phyloP scores from a whole-genome alignment of 2,888 invertebrate species.

The Cheilosia soror region DNA sequence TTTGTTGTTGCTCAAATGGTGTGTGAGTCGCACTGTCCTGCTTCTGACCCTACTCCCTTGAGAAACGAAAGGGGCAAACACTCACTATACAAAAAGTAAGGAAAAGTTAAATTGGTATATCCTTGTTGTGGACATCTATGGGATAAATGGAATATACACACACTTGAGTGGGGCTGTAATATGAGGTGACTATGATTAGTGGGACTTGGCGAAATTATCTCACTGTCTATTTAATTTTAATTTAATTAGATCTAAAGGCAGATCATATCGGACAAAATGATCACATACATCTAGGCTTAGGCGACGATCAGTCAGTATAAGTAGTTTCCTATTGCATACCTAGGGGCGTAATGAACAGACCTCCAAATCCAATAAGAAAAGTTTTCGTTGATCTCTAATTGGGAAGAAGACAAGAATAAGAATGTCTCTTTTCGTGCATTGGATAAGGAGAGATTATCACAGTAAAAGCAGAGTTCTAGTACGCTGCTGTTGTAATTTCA shows the following conservation, averaged over 20 bases:
- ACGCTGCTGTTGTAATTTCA: too few relatives aligned
- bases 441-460: too few relatives aligned
- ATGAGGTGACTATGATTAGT: background rate
- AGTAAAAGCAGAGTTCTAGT: too few relatives aligned
- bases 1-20: conserved; percentile 4
- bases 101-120: conserved; percentile 21
- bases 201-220: background rate
- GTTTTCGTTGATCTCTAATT: too few relatives aligned
- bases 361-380: too few relatives aligned
- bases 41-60: background rate
- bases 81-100: background rate
- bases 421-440: too few relatives aligned
- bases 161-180: conserved; percentile 28
- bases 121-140: conserved; percentile 29
- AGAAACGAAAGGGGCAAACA: conserved; percentile 9
- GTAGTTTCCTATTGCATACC: background rate
- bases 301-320: background rate
- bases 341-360: background rate
- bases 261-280: background rate
- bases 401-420: too few relatives aligned
- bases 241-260: background rate
- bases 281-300: background rate
- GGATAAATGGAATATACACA: conserved; percentile 40
- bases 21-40: background rate
- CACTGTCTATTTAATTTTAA: background rate